Evolutionary conservation across 2,888 invertebrate genomes (phyloP).

Genomic region (Leucoma salicis): DNA sequence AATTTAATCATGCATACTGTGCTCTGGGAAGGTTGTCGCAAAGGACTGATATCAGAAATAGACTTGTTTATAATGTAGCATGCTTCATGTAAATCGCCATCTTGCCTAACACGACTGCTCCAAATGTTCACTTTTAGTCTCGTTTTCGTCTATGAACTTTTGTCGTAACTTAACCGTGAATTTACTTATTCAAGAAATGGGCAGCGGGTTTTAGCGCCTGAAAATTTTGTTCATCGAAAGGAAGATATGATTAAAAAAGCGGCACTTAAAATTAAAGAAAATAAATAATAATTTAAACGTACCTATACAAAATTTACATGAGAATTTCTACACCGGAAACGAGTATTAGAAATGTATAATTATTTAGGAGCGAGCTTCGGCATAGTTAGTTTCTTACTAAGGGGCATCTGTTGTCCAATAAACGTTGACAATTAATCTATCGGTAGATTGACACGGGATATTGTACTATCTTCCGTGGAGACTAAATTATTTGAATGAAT

Average conservation of each 20-base stretch:
- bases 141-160: too few species aligned
- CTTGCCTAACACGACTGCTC: not conserved
- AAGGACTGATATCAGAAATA: not conserved
- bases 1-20: not conserved
- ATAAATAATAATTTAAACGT: not conserved
- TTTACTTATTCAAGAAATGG: too few species aligned
- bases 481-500: conserved; percentile 16
- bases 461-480: conserved; percentile 16
- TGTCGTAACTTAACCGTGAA: too few species aligned
- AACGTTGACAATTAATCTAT: conserved; percentile 61
- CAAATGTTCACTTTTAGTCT: not conserved
- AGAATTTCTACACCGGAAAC: too few species aligned
- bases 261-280: too few species aligned
- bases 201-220: too few species aligned
- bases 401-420: conserved; percentile 54
- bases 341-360: not conserved
- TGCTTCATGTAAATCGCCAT: not conserved
- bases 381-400: conserved; percentile 25
- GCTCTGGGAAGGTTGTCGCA: not conserved
- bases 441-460: conserved; percentile 44
- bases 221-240: too few species aligned
- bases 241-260: too few species aligned
- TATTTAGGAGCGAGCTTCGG: not conserved
- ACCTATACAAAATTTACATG: not conserved
- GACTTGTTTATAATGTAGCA: not conserved